Evolutionary conservation across 23 tunicate species (phyloP).

Genomic region (Botrylloides violaceus): DNA sequence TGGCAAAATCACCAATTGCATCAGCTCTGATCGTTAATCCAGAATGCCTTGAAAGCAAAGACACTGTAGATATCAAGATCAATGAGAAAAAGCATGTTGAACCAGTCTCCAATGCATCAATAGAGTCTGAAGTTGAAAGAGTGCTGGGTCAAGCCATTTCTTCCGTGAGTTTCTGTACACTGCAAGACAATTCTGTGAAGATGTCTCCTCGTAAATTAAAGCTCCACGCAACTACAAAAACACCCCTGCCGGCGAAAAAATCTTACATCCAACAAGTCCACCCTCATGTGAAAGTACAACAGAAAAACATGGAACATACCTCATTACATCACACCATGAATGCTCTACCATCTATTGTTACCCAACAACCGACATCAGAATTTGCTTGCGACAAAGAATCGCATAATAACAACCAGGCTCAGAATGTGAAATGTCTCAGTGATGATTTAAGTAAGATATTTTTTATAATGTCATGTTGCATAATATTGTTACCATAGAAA

Average conservation of each 20-base stretch:
- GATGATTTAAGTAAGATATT: neutral
- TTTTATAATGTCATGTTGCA: neutral
- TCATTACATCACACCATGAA: neutral
- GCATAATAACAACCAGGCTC: neutral
- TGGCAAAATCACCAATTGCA: too few relatives aligned
- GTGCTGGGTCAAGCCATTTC: neutral
- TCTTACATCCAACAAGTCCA: slow-evolving; percentile 21
- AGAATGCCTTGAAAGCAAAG: too few relatives aligned
- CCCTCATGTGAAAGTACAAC: neutral
- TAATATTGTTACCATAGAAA: neutral
- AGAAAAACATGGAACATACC: neutral
- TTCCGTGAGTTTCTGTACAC: neutral
- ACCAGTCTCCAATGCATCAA: neutral
- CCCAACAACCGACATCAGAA: neutral
- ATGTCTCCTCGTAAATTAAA: neutral
- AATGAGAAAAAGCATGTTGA: too few relatives aligned
- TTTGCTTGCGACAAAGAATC: slow-evolving; percentile 1
- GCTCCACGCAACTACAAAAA: slow-evolving; percentile 27
- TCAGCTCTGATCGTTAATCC: too few relatives aligned
- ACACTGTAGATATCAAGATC: too few relatives aligned
- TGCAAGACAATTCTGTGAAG: neutral
- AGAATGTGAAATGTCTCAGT: neutral
- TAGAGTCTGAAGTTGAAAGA: neutral
- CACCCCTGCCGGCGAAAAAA: slow-evolving; percentile 24
- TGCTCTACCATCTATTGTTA: too few relatives aligned